Conservation (phyloP, 2,888 invertebrate genomes). For the Hipparchia semele region DNA sequence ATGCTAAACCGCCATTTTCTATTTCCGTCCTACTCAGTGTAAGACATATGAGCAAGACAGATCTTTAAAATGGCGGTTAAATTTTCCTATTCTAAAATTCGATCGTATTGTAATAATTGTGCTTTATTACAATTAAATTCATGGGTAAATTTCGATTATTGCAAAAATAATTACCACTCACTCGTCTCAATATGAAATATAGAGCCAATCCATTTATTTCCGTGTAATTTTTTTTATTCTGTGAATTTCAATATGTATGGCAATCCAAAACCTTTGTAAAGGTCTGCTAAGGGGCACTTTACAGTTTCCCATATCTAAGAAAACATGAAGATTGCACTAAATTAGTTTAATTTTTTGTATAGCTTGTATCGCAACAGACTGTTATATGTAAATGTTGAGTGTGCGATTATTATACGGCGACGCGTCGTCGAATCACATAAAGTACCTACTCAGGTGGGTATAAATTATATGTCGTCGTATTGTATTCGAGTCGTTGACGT, state of each 20-base stretch:
- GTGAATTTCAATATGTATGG: background rate
- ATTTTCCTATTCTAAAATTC: too few relatives aligned
- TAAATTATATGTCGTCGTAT: background rate
- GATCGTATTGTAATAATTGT: too few relatives aligned
- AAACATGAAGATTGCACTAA: background rate
- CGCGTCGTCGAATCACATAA: conserved; percentile 12
- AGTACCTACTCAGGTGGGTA: background rate
- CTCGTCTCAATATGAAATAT: too few relatives aligned
- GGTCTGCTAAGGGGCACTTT: background rate
- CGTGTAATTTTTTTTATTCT: too few relatives aligned
- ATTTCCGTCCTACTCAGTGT: too few relatives aligned
- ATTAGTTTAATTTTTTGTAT: background rate
- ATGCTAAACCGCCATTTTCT: too few relatives aligned
- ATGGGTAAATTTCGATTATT: too few relatives aligned
- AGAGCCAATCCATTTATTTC: too few relatives aligned
- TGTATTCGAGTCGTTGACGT: conserved; percentile 17
- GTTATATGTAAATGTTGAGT: conserved; percentile 18
- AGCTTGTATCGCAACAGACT: conserved; percentile 1
- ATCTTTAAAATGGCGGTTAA: too few relatives aligned
- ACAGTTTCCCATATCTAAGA: background rate
- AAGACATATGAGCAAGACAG: too few relatives aligned
- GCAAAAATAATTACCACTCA: too few relatives aligned
- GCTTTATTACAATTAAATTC: too few relatives aligned
- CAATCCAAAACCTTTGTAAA: background rate
- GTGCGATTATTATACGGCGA: conserved; percentile 13